phyloP scores from a whole-genome alignment of 1,140 invertebrate species.

The Melitaea cinxia region DNA sequence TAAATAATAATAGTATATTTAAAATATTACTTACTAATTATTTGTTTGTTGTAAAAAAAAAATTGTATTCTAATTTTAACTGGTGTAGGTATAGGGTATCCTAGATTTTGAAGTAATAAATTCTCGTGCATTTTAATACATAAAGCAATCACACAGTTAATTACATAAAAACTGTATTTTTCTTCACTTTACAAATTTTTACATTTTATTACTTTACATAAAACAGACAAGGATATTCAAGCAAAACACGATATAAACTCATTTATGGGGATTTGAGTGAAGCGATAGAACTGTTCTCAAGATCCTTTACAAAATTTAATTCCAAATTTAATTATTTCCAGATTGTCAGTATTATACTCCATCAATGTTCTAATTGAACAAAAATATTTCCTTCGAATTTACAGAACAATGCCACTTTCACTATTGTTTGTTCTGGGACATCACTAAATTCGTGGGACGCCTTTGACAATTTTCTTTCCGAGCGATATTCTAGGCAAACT shows the following conservation, averaged over 20 bases:
- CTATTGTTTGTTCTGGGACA: background rate
- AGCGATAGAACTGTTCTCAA: background rate
- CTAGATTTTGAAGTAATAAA: no score
- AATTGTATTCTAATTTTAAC: no score
- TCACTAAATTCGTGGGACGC: slow-evolving; percentile 43
- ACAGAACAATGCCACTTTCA: background rate
- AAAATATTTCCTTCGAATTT: background rate
- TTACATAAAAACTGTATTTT: no score
- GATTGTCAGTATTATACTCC: background rate
- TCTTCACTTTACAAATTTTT: background rate
- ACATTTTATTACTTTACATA: slow-evolving; percentile 2
- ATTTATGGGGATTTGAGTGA: background rate
- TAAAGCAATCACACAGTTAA: no score
- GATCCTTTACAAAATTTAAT: background rate
- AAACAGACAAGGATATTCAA: background rate
- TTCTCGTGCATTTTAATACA: no score
- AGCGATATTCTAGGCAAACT: slow-evolving; percentile 30
- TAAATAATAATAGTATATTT: no score
- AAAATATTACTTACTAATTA: no score
- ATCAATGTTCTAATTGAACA: no score
- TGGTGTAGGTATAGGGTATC: no score
- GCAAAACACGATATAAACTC: background rate
- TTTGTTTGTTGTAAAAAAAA: no score
- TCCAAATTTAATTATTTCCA: background rate
- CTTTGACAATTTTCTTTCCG: slow-evolving; percentile 38